Conservation (phyloP, 2,888 invertebrate species). For the Thera obeliscata region DNA sequence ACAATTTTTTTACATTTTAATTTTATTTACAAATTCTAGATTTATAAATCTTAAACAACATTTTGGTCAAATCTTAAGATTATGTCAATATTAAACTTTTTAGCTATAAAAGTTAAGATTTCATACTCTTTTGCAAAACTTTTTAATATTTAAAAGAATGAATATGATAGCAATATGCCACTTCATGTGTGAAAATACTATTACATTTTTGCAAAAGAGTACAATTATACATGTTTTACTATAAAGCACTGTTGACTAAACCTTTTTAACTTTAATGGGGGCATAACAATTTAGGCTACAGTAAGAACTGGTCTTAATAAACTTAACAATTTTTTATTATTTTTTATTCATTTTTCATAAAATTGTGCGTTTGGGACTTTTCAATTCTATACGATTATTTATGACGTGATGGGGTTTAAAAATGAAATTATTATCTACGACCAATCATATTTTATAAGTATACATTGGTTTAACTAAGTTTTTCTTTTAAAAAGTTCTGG, state of each 20-base stretch:
- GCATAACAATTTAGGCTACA: conserved; percentile 56
- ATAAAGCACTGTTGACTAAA: conserved; percentile 60
- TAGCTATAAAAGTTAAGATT: conserved; percentile 54
- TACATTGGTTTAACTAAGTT: background rate
- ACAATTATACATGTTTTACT: conserved; percentile 36
- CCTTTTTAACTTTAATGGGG: conserved; percentile 49
- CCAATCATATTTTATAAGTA: too few relatives aligned
- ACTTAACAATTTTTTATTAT: conserved; percentile 4
- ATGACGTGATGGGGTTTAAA: background rate
- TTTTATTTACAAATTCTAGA: conserved; percentile 57
- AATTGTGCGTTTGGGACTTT: conserved; percentile 46
- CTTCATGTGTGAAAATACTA: conserved; percentile 13
- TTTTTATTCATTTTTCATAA: conserved; percentile 5
- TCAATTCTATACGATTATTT: background rate
- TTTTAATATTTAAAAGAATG: conserved; percentile 8
- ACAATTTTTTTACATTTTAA: conserved; percentile 68
- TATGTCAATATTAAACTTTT: conserved; percentile 58
- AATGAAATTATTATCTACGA: too few relatives aligned
- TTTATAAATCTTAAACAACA: conserved; percentile 73
- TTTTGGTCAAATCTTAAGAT: conserved; percentile 82
- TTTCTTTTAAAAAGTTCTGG: too few relatives aligned
- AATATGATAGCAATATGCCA: conserved; percentile 9
- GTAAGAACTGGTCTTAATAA: conserved; percentile 44
- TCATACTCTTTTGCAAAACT: conserved; percentile 49
- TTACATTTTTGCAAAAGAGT: conserved; percentile 28